These are phyloP conservation scores for Parnassius mnemosyne DNA, from an alignment of 2,888 invertebrate species.

Conservation along the genomic window DNA sequence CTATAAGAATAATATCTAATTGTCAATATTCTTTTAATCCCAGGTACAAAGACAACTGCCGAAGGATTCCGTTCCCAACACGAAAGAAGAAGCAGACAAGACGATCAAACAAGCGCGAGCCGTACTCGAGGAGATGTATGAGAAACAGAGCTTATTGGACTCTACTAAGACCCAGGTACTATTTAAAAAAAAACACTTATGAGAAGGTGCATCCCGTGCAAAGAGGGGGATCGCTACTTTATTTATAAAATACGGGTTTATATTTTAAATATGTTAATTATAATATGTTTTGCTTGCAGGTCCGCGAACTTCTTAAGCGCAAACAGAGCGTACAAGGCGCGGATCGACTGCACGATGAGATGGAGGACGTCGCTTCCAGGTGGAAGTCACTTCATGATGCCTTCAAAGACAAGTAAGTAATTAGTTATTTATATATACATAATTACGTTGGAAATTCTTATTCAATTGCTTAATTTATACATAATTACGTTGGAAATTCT, in stretches of 20 bases:
- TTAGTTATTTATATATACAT: neutral
- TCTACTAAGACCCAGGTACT: slow-evolving; percentile 89
- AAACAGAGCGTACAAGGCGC: slow-evolving; percentile 92
- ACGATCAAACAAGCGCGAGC: slow-evolving; percentile 89
- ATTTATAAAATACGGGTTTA: too few species aligned
- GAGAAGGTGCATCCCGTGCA: too few species aligned
- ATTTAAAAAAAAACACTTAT: neutral
- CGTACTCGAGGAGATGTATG: slow-evolving; percentile 94
- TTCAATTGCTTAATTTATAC: too few species aligned
- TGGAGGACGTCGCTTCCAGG: slow-evolving; percentile 89
- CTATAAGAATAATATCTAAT: too few species aligned
- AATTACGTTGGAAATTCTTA: too few species aligned
- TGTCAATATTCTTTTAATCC: neutral
- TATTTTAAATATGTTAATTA: too few species aligned
- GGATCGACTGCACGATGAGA: slow-evolving; percentile 90
- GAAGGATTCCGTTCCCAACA: slow-evolving; percentile 87
- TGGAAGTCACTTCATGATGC: slow-evolving; percentile 93
- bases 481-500: too few species aligned
- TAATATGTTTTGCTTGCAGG: neutral
- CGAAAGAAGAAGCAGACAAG: slow-evolving; percentile 95
- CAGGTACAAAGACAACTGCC: slow-evolving; percentile 91
- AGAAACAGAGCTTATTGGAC: slow-evolving; percentile 94
- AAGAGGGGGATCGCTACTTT: too few species aligned
- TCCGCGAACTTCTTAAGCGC: slow-evolving; percentile 87
- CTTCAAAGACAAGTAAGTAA: slow-evolving; percentile 83